Percentiles rank a stretch among this genome's conserved stretches.
These are phyloP conservation scores for Thryonomys swinderianus DNA, from an alignment of 2,113 vertebrate genomes.

Conservation along the genomic window DNA sequence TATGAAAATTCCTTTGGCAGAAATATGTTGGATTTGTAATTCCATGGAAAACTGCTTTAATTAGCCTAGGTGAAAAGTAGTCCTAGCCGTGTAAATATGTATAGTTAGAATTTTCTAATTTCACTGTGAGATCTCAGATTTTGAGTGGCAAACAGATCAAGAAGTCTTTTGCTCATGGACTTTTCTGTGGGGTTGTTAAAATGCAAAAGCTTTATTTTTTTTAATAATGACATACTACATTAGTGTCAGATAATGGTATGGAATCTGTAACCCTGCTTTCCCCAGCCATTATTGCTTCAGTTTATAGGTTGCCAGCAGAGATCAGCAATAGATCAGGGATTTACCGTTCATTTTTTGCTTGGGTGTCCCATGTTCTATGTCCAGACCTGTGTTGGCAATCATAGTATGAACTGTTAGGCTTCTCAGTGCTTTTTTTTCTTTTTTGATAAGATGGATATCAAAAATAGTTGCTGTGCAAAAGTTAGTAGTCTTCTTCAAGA, in stretches of 20 bases:
- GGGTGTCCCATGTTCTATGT: not conserved
- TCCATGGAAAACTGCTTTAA: constrained; percentile 86
- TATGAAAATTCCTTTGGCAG: constrained; percentile 73
- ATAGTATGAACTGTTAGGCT: constrained; percentile 38
- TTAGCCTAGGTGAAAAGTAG: constrained; percentile 82
- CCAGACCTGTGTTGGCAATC: constrained; percentile 47
- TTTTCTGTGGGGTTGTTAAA: constrained; percentile 74
- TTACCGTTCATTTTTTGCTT: not conserved
- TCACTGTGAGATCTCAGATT: constrained; percentile 88
- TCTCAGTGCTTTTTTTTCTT: constrained; percentile 77
- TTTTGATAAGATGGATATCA: constrained; percentile 88
- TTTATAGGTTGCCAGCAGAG: constrained; percentile 49
- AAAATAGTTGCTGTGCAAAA: constrained; percentile 92
- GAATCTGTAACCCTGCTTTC: not conserved
- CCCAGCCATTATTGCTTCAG: not conserved
- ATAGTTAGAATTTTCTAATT: constrained; percentile 85
- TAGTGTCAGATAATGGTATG: constrained; percentile 31
- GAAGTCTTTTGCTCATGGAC: constrained; percentile 76
- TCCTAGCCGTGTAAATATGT: constrained; percentile 86
- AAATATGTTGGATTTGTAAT: constrained; percentile 84
- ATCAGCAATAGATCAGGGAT: not conserved
- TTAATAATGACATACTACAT: constrained; percentile 50
- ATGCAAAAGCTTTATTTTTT: constrained; percentile 77
- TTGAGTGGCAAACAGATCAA: constrained; percentile 82
- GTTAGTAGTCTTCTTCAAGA: constrained; percentile 92